Conservation (phyloP, 2,888 invertebrate genomes). For the Tenthredo mesomela region DNA sequence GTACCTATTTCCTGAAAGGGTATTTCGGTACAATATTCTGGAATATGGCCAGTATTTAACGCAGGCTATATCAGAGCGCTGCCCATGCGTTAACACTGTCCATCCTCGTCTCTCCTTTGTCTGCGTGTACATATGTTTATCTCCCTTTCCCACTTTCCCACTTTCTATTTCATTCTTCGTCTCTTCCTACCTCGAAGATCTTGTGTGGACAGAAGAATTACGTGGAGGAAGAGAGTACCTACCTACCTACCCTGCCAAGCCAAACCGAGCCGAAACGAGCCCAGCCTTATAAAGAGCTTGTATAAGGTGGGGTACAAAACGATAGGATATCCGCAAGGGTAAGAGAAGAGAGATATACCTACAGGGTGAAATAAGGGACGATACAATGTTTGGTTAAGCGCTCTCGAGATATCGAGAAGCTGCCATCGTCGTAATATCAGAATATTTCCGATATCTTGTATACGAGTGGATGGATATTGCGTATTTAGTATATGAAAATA, state of each 20-base stretch:
- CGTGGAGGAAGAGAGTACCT: not conserved
- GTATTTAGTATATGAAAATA: constrained; percentile 37
- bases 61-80: not conserved
- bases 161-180: not conserved
- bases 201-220: constrained; percentile 41
- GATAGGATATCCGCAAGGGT: not conserved
- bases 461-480: constrained; percentile 66
- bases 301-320: not conserved
- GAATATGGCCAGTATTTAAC: constrained; percentile 44
- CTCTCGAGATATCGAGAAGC: constrained; percentile 61
- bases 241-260: not conserved
- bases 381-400: constrained; percentile 62
- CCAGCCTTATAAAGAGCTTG: not conserved
- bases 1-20: not conserved
- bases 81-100: not conserved
- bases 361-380: constrained; percentile 39
- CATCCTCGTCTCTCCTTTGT: not conserved
- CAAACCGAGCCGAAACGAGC: not conserved
- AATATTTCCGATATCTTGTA: constrained; percentile 62
- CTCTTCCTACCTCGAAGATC: not conserved
- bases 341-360: not conserved
- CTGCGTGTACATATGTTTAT: not conserved
- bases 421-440: constrained; percentile 19
- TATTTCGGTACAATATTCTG: constrained; percentile 31
- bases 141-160: not conserved